Base-by-base conservation (phyloP, 2,113 vertebrate species). In the Pelobates fuscus region DNA sequence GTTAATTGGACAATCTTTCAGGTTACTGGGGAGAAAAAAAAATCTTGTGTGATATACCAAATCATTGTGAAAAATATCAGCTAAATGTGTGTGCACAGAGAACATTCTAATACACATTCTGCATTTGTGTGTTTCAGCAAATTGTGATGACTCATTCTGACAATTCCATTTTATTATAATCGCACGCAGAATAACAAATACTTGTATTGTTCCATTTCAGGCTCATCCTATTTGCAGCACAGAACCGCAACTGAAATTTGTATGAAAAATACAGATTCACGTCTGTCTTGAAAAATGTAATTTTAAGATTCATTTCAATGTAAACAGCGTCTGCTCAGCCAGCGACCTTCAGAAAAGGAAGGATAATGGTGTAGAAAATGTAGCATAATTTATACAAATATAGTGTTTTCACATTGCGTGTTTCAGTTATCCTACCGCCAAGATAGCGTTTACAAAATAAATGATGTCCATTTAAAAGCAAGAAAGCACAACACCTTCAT, bases 311-410 rank as follows among this genome's bases (percentile, higher is more conserved):
- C 44, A 49, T 49, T 14, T 14, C 44, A 7, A 23, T 23, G 52
- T 6, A 55, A 55, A 55, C 52, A 20, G 6, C 5, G 6, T 55
- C n/a, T 23, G 2, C 52, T 1, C 52, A 23, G 2, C 52, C n/a
- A 20, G 52, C n/a, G 12, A 12, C 20, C 52, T 23, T 11, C 3
- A 23, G 8, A 46, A 25, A 61, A 63, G 8, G 55, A 46, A 43
- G 11, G 41, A 17, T 11, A 26, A 71, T 25, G 61, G 14, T 27
- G 15, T 21, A 12, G 60, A 63, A 67, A 75, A 54, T 24, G 63
- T 66, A 67, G 71, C 37, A 59, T 54, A 58, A 57, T 67, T 66
- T 75, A 75, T 75, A 67, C 71, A 75, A 67, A 67, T 67, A 67
- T 58, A 75, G 55, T 18, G 7, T 62, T 62, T 29, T n/a, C 15